These are phyloP conservation scores for Atta colombica DNA, from an alignment of 1,140 invertebrate genomes.

Conservation along the genomic window DNA sequence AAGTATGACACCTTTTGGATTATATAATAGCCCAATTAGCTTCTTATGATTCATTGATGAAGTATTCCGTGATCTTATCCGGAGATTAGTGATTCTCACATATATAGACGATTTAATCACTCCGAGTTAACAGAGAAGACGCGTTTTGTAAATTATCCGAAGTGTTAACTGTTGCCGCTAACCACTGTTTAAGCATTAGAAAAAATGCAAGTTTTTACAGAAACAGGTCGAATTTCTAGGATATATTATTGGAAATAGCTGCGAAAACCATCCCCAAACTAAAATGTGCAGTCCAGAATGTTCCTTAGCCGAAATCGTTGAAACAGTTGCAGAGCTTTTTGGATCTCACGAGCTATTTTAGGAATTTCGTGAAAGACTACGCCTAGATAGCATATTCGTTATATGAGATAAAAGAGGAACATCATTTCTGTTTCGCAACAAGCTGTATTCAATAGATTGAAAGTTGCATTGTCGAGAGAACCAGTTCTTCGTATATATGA, in stretches of 20 bases:
- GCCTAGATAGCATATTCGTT: slow-evolving; percentile 71
- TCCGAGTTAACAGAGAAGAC: slow-evolving; percentile 4
- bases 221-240: slow-evolving; percentile 76
- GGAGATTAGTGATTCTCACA: neutral
- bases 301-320: slow-evolving; percentile 22
- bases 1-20: too few species aligned
- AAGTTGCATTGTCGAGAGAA: slow-evolving; percentile 44
- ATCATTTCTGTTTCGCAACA: slow-evolving; percentile 59
- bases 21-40: too few species aligned
- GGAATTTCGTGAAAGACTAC: slow-evolving; percentile 76
- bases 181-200: slow-evolving; percentile 60
- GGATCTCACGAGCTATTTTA: slow-evolving; percentile 71
- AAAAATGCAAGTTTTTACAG: slow-evolving; percentile 78
- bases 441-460: slow-evolving; percentile 28
- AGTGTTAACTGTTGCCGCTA: neutral
- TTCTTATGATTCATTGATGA: neutral
- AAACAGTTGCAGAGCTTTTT: slow-evolving; percentile 11
- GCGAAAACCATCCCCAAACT: slow-evolving; percentile 76
- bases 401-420: slow-evolving; percentile 72
- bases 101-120: slow-evolving; percentile 34
- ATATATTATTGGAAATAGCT: slow-evolving; percentile 68
- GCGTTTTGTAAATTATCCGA: neutral
- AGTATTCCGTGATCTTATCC: neutral
- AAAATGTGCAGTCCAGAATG: slow-evolving; percentile 82
- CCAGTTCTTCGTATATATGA: slow-evolving; percentile 76